Evolutionary conservation across 2,113 vertebrate genomes (phyloP).

Genomic region (Podilymbus podiceps): DNA sequence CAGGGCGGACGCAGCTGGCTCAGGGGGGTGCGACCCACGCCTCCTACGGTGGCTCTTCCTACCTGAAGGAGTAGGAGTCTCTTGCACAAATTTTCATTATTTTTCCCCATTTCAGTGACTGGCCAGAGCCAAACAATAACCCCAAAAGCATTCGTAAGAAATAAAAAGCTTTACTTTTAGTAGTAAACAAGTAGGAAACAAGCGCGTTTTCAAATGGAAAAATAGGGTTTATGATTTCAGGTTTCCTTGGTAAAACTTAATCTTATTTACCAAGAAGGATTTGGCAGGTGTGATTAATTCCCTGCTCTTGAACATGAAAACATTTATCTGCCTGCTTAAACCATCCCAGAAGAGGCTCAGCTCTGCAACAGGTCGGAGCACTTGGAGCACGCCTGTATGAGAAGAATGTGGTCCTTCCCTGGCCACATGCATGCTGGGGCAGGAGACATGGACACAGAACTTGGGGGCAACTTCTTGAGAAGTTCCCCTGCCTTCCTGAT

Average conservation of each 20-base stretch:
- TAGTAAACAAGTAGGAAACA: neutral
- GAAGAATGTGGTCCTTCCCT: neutral
- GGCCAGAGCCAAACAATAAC: neutral
- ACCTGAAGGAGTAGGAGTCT: neutral
- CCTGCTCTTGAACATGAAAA: neutral
- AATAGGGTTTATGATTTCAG: neutral
- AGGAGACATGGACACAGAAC: neutral
- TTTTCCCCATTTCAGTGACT: neutral
- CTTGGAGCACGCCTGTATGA: neutral
- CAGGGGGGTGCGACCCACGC: neutral
- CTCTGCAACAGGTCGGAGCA: neutral
- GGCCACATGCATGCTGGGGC: rapidly evolving
- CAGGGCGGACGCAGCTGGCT: rapidly evolving
- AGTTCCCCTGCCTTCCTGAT: neutral
- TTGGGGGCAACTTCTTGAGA: neutral
- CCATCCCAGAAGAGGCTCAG: neutral
- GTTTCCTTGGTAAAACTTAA: neutral
- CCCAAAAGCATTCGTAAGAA: rapidly evolving
- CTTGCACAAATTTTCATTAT: neutral
- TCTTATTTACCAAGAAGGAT: constrained; percentile 4
- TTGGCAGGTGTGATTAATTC: neutral
- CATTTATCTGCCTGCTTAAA: neutral
- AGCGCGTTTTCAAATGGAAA: neutral
- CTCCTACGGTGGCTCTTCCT: neutral
- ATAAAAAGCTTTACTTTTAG: neutral